A percentile compares a stretch with the other conserved stretches of the same genome.
Conservation (phyloP, 2,113 vertebrate genomes). For the Carassius gibelio region DNA sequence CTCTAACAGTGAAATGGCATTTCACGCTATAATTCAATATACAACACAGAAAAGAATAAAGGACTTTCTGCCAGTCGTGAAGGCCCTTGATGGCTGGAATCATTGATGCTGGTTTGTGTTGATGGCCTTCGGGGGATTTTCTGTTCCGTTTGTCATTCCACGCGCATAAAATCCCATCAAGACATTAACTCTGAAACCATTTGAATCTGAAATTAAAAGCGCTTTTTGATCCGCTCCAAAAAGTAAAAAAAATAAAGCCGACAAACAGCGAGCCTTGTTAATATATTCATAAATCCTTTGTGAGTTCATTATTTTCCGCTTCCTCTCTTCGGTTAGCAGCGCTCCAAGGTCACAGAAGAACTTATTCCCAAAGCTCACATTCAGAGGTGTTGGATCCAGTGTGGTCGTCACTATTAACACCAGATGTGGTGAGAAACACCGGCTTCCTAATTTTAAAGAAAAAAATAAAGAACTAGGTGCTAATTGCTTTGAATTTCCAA, state of each 20-base stretch:
- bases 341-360: constrained; percentile 70
- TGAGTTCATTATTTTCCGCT: constrained; percentile 66
- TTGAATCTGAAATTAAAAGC: constrained; percentile 62
- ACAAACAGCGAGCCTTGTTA: constrained; percentile 52
- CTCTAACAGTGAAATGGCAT: neutral
- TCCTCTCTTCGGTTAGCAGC: constrained; percentile 34
- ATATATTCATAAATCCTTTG: constrained; percentile 71
- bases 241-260: constrained; percentile 54
- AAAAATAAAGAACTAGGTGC: neutral
- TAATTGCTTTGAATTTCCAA: constrained; percentile 7
- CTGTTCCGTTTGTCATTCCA: neutral
- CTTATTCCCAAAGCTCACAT: neutral
- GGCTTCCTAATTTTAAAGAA: neutral
- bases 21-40: neutral
- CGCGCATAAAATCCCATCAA: constrained; percentile 28
- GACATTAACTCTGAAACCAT: constrained; percentile 4
- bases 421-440: constrained; percentile 22
- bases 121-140: constrained; percentile 8
- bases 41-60: neutral
- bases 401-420: constrained; percentile 11
- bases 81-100: neutral
- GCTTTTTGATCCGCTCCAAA: constrained; percentile 60
- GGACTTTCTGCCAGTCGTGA: neutral
- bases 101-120: constrained; percentile 5
- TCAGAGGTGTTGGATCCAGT: neutral